phyloP scores from a whole-genome alignment of 1,140 invertebrate genomes.

The Drosophila hydei region DNA sequence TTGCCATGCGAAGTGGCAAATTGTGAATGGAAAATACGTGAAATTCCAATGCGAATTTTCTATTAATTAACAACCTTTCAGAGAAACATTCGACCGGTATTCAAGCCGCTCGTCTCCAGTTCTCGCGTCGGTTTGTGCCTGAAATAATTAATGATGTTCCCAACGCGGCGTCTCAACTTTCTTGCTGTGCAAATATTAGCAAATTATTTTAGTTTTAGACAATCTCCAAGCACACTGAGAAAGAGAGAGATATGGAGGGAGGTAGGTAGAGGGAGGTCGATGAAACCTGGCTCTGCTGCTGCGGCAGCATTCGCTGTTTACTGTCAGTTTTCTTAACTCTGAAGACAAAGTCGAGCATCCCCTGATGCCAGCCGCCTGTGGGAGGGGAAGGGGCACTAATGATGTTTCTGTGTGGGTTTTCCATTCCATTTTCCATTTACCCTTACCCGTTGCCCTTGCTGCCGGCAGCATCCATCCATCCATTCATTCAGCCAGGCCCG shows the following conservation, averaged over 20 bases:
- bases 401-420: conserved; percentile 75
- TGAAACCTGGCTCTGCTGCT: not conserved
- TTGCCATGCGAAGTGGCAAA: conserved; percentile 25
- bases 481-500: conserved; percentile 5
- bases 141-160: conserved; percentile 76
- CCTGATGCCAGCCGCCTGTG: conserved; percentile 2
- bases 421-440: conserved; percentile 25
- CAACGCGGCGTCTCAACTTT: conserved; percentile 58
- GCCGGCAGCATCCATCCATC: not conserved
- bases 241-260: not conserved
- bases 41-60: conserved; percentile 68
- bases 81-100: conserved; percentile 31
- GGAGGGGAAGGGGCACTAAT: conserved; percentile 59
- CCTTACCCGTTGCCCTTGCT: not conserved
- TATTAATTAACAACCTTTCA: conserved; percentile 71
- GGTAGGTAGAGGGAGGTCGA: not conserved
- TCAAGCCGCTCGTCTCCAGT: not conserved
- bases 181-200: conserved; percentile 82
- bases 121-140: conserved; percentile 44
- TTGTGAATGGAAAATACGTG: conserved; percentile 48
- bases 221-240: conserved; percentile 45
- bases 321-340: conserved; percentile 55
- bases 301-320: conserved; percentile 40
- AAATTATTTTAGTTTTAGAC: conserved; percentile 82
- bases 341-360: conserved; percentile 42